Base-by-base conservation (phyloP, 2,888 invertebrate genomes). In the Sphaerophoria taeniata region DNA sequence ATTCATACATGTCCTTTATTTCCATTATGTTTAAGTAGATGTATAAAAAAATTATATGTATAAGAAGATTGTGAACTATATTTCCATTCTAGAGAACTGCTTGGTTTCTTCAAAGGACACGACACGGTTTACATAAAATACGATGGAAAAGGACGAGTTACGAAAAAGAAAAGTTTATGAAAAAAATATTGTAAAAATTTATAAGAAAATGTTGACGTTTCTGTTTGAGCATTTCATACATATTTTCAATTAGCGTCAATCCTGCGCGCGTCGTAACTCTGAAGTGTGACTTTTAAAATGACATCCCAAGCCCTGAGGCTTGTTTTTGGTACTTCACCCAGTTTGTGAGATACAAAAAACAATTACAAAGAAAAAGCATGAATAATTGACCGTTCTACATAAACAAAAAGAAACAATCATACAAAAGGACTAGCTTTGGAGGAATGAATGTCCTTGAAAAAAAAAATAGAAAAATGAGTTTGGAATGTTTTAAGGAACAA, bases 41-140 rank as follows among this genome's bases (percentile, higher is more conserved):
- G 61, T 75, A 73, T 76, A 72, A 65, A 78, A 51, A 34, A 72
- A 39, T 71, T 36, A 33, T 24, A 34, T 43, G 24, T 51, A 36
- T 34, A 39, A 24, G 24, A 56, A 51, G 3, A 58, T 9, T 36
- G 56, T 69, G 7, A 53, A n/a, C 16, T 36, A 33, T 7, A 51
- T 39, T 76, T 76, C 71, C 60, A 43, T 55, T 69, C 33, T 49
- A 24, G 61, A 77, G 39, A 56, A 53, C 16, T 39, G 75, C 80
- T 80, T 80, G 75, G 83, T 84, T 84, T 84, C 79, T 74, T 43
- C 78, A 63, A 70, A 72, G 69, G 43, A 77, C 55, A 53, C 16
- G 47, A 43, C n/a, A n/a, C n/a, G n/a, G n/a, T n/a, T n/a, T n/a
- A n/a, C n/a, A n/a, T n/a, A n/a, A n/a, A n/a, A n/a, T n/a, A n/a